Evolutionary conservation across 2,888 invertebrate species (phyloP), one percentile per base, ranked within the genome.

Genomic region (Charanyca ferruginea): DNA sequence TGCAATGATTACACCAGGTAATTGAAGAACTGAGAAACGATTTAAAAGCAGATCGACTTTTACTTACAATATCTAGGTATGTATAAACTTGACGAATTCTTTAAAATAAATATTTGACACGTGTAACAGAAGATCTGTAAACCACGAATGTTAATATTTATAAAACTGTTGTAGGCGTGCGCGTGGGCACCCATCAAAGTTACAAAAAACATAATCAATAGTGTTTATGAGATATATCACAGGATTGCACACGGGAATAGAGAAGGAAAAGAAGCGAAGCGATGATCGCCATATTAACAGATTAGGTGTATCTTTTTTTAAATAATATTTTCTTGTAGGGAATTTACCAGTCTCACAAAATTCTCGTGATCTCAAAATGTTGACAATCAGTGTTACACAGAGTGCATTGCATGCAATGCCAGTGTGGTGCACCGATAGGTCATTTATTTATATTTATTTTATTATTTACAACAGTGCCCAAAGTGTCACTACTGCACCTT

Each of bases 141-240:
- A 81, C 77, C 77, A 73, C 59, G 55, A 66, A 73, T 72, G 61
- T 65, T 73, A 79, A 73, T 71, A 80, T 81, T 79, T 79, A 76
- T 67, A 84, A 79, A 70, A 70, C 57, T 42, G 54, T 59, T 59
- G 86, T 85, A 77, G 85, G 85, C 80, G 85, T 70, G 23, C 38
- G 85, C 87, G 88, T 87, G 87, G 87, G 86, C 65, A 71, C 64
- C 67, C 80, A 85, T 87, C 85, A 85, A 86, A 86, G 73, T 79
- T 73, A 75, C 67, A 77, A 71, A 77, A 83, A 84, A 78, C 78
- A 77, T 81, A 80, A 81, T 73, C 77, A 65, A 85, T 84, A 75
- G 65, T 59, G 72, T 62, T 73, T 62, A 70, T 70, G 70, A 77
- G 51, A 77, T 74, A 67, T 73, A 60, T 74, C 61, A 64, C 47